Percentiles rank a stretch among this genome's conserved stretches.
These are phyloP conservation scores for Aleiodes sp. DNA, from an alignment of 1,140 invertebrate species.

Conservation along the genomic window DNA sequence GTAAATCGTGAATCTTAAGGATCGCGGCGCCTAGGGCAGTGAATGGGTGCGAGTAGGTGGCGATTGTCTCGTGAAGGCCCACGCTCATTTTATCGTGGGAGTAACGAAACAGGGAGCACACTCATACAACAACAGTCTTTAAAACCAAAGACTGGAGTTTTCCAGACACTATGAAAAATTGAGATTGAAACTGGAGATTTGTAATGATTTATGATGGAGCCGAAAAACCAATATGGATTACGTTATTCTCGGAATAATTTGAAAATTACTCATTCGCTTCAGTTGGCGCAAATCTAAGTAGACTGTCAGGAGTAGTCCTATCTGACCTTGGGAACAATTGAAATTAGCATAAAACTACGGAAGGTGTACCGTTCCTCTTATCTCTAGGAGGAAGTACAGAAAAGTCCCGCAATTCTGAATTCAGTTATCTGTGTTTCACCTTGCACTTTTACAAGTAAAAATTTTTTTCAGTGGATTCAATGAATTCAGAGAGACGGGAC, in stretches of 20 bases:
- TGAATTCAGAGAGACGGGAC: neutral
- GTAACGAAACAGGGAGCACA: slow-evolving; percentile 39
- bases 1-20: slow-evolving; percentile 58
- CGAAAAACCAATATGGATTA: neutral
- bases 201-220: neutral
- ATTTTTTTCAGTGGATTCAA: neutral
- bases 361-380: slow-evolving; percentile 22
- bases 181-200: neutral
- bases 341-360: slow-evolving; percentile 39
- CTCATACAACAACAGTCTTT: neutral
- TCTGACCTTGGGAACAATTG: slow-evolving; percentile 43
- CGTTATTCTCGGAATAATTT: neutral
- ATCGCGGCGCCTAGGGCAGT: slow-evolving; percentile 25
- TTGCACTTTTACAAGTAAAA: slow-evolving; percentile 21
- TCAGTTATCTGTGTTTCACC: slow-evolving; percentile 6
- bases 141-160: neutral
- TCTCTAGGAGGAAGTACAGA: slow-evolving; percentile 16
- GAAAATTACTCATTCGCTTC: neutral
- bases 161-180: neutral
- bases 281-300: neutral
- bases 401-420: slow-evolving; percentile 30
- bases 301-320: slow-evolving; percentile 34
- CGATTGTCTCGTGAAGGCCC: slow-evolving; percentile 60
- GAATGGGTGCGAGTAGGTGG: slow-evolving; percentile 50
- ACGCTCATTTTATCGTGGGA: slow-evolving; percentile 54